Evolutionary conservation across 2,113 vertebrate genomes (phyloP), one percentile per base, ranked within the genome.

Genomic region (Mustelus asterias): DNA sequence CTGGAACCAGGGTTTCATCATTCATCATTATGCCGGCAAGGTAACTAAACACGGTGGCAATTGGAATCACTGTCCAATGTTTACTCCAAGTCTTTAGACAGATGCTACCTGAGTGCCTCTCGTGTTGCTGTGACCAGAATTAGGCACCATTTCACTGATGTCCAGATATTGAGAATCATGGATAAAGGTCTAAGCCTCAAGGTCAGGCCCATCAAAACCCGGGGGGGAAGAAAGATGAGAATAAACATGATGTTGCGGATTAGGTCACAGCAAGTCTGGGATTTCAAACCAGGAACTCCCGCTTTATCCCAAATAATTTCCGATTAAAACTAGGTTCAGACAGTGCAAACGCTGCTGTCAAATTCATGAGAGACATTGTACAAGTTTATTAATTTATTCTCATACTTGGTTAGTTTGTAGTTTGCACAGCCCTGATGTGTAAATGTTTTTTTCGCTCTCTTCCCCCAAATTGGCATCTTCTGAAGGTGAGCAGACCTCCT

Each of bases 1-100:
- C 98, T 99, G 99, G 99, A 99, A 99, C 97, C 99, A 99, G 96
- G 99, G 99, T 94, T 99, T 99, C 97, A 99, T 99, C 96, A 98
- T 99, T 92, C 99, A 99, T 97, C 99, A 99, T 97, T 99, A 99
- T 0, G 99, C 99, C 14, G 99, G 99, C 89, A 99, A 99, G 99
- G 99, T 99, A 96, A 88, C 0, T 0, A 67, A 48, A 8, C 88
- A 29, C 8, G 29, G 44, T 20, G 6, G 44, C 10, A 41, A 16
- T 37, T 9, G 16, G 13, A 24, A n/a, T n/a, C n/a, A n/a, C n/a
- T n/a, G n/a, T n/a, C n/a, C n/a, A n/a, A n/a, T n/a, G n/a, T n/a
- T 24, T 95, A 63, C 94, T 65, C 48, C 41, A 58, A 20, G n/a
- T 24, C n/a, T 22, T 41, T 37, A 44, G 95, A n/a, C 44, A 70